A percentile compares a stretch with the other conserved stretches of the same genome.
These are phyloP conservation scores for Meloidogyne exigua DNA, from an alignment of 1,140 invertebrate genomes.

Conservation along the genomic window DNA sequence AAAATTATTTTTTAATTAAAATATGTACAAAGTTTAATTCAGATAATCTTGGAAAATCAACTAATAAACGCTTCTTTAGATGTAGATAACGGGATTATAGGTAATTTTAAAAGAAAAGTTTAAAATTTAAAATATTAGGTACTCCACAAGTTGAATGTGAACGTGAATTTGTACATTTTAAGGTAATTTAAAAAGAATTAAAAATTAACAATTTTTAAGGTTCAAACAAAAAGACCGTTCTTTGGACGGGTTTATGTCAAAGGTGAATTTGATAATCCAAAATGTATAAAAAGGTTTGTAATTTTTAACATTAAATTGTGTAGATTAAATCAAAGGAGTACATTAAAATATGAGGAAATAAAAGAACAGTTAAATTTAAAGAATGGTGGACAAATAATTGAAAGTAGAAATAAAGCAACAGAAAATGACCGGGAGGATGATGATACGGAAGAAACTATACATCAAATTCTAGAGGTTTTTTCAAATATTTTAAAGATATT, in stretches of 20 bases:
- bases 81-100: slow-evolving; percentile 21
- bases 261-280: slow-evolving; percentile 31
- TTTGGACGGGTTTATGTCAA: slow-evolving; percentile 33
- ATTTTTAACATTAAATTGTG: not conserved
- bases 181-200: not conserved
- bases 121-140: not conserved
- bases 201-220: too few relatives aligned
- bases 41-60: not conserved
- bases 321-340: not conserved
- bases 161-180: slow-evolving; percentile 20
- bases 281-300: slow-evolving; percentile 19
- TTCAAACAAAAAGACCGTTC: slow-evolving; percentile 14
- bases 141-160: slow-evolving; percentile 12
- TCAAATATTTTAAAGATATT: not conserved
- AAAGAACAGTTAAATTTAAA: not conserved
- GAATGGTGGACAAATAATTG: not conserved
- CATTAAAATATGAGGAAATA: not conserved
- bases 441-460: slow-evolving; percentile 11
- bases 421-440: slow-evolving; percentile 1
- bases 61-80: not conserved
- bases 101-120: not conserved
- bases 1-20: not conserved
- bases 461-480: slow-evolving; percentile 13
- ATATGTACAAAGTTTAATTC: not conserved
- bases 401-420: not conserved